These are phyloP conservation scores for Chionoecetes opilio DNA, from an alignment of 1,140 invertebrate species.

Conservation along the genomic window DNA sequence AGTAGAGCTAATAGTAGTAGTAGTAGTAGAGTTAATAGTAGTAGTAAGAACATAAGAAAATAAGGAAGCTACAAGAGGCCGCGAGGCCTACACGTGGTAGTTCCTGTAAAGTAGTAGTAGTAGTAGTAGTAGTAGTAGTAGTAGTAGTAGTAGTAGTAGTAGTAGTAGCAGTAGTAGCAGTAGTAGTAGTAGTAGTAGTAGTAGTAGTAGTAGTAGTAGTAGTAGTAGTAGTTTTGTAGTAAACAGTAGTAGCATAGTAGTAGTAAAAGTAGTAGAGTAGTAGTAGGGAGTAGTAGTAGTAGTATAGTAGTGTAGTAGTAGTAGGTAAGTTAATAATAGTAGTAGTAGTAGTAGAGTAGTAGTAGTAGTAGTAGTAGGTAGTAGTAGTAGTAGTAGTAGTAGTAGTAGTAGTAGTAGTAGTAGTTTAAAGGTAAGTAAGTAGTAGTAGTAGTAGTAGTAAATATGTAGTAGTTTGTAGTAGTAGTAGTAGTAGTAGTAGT, in stretches of 20 bases:
- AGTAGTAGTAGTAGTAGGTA: not conserved
- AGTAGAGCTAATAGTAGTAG: not conserved
- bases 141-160: not conserved
- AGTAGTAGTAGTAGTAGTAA: not conserved
- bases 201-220: too few species aligned
- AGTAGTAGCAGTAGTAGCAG: not conserved
- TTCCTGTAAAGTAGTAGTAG: not conserved
- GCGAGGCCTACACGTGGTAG: too few species aligned
- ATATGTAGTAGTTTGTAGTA: not conserved
- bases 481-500: slow-evolving; percentile 14
- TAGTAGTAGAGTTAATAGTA: not conserved
- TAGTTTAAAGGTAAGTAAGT: not conserved
- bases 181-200: not conserved
- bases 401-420: not conserved
- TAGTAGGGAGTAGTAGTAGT: not conserved
- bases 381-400: not conserved
- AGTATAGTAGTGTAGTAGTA: too few species aligned
- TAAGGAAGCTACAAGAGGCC: too few species aligned
- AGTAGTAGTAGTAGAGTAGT: not conserved
- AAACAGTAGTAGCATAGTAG: not conserved
- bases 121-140: not conserved
- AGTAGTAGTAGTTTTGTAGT: not conserved
- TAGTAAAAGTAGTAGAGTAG: not conserved
- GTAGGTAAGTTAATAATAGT: not conserved
- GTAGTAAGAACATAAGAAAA: too few species aligned